Conservation (phyloP, 2,888 invertebrate genomes). For the Eupeodes latifasciatus region DNA sequence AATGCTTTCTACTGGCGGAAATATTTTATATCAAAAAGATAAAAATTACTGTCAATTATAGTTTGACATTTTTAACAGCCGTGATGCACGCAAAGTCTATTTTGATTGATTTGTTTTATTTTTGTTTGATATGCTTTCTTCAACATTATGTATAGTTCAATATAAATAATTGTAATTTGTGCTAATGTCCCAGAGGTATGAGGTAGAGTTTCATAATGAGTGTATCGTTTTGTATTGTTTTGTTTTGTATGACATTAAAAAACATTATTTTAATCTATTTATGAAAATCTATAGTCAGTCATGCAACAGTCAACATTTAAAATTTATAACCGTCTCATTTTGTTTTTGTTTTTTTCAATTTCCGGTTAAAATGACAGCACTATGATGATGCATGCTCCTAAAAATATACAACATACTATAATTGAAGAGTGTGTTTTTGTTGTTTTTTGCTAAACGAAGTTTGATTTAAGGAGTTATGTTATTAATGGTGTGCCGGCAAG, state of each 20-base stretch:
- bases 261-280: slow-evolving; percentile 3
- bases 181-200: not conserved
- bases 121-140: not conserved
- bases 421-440: not conserved
- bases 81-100: slow-evolving; percentile 35
- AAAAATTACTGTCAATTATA: slow-evolving; percentile 31
- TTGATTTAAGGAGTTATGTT: not conserved
- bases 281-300: slow-evolving; percentile 32
- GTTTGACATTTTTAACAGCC: slow-evolving; percentile 38
- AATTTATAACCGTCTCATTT: slow-evolving; percentile 20
- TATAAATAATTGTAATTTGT: not conserved
- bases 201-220: slow-evolving; percentile 1
- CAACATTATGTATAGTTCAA: not conserved
- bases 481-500: not conserved
- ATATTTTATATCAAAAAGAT: slow-evolving; percentile 8
- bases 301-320: slow-evolving; percentile 60
- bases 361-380: slow-evolving; percentile 13
- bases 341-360: not conserved
- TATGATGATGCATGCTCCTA: slow-evolving; percentile 47
- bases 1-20: slow-evolving; percentile 23
- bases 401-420: slow-evolving; percentile 33
- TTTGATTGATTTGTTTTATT: slow-evolving; percentile 12
- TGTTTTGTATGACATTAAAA: not conserved
- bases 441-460: not conserved
- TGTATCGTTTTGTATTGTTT: not conserved